These are phyloP conservation scores for Trigoniulus corallinus DNA, from an alignment of 1,140 invertebrate species.

Conservation along the genomic window DNA sequence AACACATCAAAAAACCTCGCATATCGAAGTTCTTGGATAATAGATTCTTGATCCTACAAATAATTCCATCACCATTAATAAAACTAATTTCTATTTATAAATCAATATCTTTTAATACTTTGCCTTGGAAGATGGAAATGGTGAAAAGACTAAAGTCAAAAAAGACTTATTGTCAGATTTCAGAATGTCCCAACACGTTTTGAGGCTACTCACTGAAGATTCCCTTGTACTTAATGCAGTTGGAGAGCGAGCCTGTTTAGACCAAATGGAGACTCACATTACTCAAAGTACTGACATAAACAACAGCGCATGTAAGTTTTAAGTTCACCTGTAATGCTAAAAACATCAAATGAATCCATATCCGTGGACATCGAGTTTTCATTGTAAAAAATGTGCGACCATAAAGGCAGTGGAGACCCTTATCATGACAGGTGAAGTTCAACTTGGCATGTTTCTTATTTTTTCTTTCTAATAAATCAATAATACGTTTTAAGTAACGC, in stretches of 20 bases:
- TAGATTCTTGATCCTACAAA: slow-evolving; percentile 57
- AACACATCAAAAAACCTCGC: slow-evolving; percentile 84
- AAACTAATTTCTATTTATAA: neutral
- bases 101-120: neutral
- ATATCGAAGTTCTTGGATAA: slow-evolving; percentile 69
- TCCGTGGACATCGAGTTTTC: slow-evolving; percentile 65
- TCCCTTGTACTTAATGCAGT: slow-evolving; percentile 67
- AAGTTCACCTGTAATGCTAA: slow-evolving; percentile 61
- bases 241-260: slow-evolving; percentile 48
- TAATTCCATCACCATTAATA: neutral
- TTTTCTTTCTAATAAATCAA: slow-evolving; percentile 43
- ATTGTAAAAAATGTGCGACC: slow-evolving; percentile 65
- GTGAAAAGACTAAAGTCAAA: slow-evolving; percentile 74
- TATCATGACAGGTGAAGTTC: slow-evolving; percentile 72
- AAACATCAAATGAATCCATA: slow-evolving; percentile 93
- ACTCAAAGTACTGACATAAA: slow-evolving; percentile 4
- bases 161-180: slow-evolving; percentile 79
- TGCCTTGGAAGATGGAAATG: slow-evolving; percentile 73
- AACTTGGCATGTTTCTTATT: slow-evolving; percentile 70
- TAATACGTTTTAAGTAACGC: no score
- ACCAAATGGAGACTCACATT: no score
- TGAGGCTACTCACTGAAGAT: slow-evolving; percentile 60
- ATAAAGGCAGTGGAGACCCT: slow-evolving; percentile 78
- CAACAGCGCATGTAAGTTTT: slow-evolving; percentile 4
- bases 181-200: slow-evolving; percentile 83